These are phyloP conservation scores for Sus cebifrons DNA, from an alignment of 2,797 vertebrate genomes.

Conservation along the genomic window DNA sequence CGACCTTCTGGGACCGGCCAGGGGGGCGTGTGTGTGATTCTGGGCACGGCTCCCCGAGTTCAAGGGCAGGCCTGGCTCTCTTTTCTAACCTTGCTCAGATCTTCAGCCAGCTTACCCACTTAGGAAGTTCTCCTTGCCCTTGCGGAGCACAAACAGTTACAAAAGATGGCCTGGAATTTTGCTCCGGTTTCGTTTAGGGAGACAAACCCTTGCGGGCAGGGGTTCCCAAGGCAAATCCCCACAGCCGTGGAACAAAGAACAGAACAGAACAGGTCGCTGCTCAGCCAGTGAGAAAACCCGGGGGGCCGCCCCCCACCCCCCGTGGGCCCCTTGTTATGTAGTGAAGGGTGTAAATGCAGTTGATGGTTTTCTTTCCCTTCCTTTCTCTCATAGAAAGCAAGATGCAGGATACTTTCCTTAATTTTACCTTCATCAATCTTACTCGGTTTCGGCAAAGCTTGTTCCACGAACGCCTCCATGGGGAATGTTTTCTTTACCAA, in stretches of 20 bases:
- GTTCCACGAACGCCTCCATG: slow-evolving; percentile 74
- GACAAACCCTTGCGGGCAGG: background rate
- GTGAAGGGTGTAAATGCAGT: background rate
- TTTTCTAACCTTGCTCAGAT: slow-evolving; percentile 68
- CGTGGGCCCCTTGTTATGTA: background rate
- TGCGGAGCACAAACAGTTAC: slow-evolving; percentile 67
- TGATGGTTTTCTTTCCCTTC: slow-evolving; percentile 20
- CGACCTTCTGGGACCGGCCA: slow-evolving; percentile 6
- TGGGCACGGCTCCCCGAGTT: background rate
- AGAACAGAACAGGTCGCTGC: no score
- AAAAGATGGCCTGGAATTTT: slow-evolving; percentile 61
- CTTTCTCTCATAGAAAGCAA: slow-evolving; percentile 78
- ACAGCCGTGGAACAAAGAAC: background rate
- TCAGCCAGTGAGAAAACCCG: background rate
- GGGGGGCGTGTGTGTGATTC: background rate
- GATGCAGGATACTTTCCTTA: slow-evolving; percentile 83
- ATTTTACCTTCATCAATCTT: slow-evolving; percentile 88
- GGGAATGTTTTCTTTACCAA: slow-evolving; percentile 90
- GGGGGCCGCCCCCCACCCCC: background rate
- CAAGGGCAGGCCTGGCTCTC: slow-evolving; percentile 76
- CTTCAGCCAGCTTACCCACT: slow-evolving; percentile 73
- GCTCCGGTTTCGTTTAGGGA: slow-evolving; percentile 9
- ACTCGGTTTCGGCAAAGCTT: slow-evolving; percentile 81
- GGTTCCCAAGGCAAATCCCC: background rate
- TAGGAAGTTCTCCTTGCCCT: slow-evolving; percentile 78